Base-by-base conservation (phyloP, 2,797 vertebrate species). In the Macropodus opercularis region DNA sequence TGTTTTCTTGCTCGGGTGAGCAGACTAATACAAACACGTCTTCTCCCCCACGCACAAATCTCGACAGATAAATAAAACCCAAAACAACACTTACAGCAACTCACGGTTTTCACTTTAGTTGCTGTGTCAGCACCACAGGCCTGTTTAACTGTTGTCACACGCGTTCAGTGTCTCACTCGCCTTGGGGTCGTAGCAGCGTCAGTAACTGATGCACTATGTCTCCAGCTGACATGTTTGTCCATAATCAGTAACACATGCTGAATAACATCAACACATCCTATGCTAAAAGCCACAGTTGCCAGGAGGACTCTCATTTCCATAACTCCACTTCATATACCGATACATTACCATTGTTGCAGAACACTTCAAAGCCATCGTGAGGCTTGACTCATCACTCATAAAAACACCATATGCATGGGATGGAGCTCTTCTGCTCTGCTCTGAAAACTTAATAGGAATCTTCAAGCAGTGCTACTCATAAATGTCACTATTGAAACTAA, bases 31-130 rank as follows among this genome's bases (percentile, higher is more conserved):
- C 43, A 68, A 13, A 65, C 41, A 73, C 77, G 29, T 38, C 35
- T 1, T 59, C 32, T 13, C 19, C n/a, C 42, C 8, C 7, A 10
- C 63, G 59, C 44, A 27, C 41, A 42, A 69, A 32, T 32, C 31
- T 14, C n/a, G 36, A 58, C 55, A 21, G 50, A 50, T 47, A 57
- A 38, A 12, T 49, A 48, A 71, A 42, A 75, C 63, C 55, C 63
- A 71, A 86, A 71, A 54, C 43, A 80, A 81, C 65, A 83, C 75
- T 68, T 55, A 39, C 49, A 66, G 50, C 49, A 78, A 49, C 40
- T 11, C 21, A 41, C 36, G 60, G 31, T 72, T 78, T 63, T 71
- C 62, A 83, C 41, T 66, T 49, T 46, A 49, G 51, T 36, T 70
- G 31, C 50, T 35, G 34, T 42, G 59, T 66, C 57, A 64, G 55